These are phyloP conservation scores for Porites australiensis DNA, from an alignment of 64 coral and sea anemone genomes.

Conservation along the genomic window DNA sequence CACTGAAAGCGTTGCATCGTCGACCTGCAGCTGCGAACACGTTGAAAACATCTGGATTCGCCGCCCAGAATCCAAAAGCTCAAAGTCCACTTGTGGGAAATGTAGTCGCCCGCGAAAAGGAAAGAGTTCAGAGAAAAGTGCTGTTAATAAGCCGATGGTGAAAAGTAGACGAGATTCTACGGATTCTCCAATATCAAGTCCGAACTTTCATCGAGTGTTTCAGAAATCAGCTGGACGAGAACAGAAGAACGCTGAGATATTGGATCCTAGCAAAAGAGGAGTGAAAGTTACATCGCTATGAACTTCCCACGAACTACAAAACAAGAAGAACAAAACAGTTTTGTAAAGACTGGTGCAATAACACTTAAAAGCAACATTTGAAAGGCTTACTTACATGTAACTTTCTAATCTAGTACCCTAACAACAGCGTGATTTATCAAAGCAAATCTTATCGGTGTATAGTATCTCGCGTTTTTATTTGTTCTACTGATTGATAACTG, in stretches of 20 bases:
- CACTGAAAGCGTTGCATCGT: slow-evolving; percentile 18
- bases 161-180: slow-evolving; percentile 69
- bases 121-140: slow-evolving; percentile 11
- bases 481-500: no score
- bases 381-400: no score
- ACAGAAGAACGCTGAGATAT: slow-evolving; percentile 41
- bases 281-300: slow-evolving; percentile 89
- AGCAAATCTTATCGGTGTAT: no score
- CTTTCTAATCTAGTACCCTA: no score
- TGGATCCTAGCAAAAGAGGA: slow-evolving; percentile 72
- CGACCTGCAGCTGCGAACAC: slow-evolving; percentile 70
- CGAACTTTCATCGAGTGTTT: slow-evolving; percentile 51
- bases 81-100: slow-evolving; percentile 65
- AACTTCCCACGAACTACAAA: background rate
- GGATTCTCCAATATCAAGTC: slow-evolving; percentile 70
- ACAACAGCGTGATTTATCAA: no score
- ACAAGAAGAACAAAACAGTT: background rate
- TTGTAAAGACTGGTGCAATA: background rate
- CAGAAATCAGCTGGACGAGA: slow-evolving; percentile 59
- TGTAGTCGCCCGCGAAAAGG: slow-evolving; percentile 17
- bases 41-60: slow-evolving; percentile 87
- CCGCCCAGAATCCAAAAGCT: slow-evolving; percentile 30
- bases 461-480: no score
- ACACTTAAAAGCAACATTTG: no score
- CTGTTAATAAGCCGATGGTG: slow-evolving; percentile 4